Evolutionary conservation across 2,113 vertebrate species (phyloP).

Genomic region (Benitochromis conjunctus): DNA sequence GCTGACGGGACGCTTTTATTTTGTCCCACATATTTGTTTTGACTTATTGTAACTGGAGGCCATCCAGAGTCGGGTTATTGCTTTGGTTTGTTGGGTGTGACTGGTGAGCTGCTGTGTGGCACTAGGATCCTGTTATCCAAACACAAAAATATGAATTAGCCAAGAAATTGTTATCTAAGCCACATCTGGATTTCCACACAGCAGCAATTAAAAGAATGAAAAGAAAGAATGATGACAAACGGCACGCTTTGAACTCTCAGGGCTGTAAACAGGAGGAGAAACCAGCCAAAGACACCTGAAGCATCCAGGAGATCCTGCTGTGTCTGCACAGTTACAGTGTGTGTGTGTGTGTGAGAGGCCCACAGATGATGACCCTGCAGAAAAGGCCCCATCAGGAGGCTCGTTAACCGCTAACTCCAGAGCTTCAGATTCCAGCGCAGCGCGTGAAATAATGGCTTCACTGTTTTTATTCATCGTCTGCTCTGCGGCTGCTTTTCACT

Average conservation of each 20-base stretch:
- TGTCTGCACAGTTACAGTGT: background rate
- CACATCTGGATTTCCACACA: background rate
- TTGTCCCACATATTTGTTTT: too few species aligned
- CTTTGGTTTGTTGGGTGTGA: background rate
- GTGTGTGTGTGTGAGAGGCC: background rate
- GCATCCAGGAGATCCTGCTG: background rate
- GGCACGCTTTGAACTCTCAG: background rate
- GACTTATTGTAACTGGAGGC: background rate
- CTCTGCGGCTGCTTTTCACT: background rate
- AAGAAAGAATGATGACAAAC: background rate
- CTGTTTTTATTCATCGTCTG: background rate
- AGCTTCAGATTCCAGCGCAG: background rate
- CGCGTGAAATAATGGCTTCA: background rate
- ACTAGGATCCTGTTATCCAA: background rate
- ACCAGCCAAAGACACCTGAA: background rate
- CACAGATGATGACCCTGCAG: background rate
- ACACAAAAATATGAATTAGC: background rate
- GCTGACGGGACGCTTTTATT: background rate
- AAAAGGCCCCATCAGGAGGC: background rate
- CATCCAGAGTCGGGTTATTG: background rate
- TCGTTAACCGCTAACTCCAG: background rate
- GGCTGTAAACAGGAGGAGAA: background rate
- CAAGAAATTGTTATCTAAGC: background rate
- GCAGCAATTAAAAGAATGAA: background rate
- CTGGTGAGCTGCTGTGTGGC: background rate